These are phyloP conservation scores for Trilocha varians DNA, from an alignment of 2,888 invertebrate species.

Conservation along the genomic window DNA sequence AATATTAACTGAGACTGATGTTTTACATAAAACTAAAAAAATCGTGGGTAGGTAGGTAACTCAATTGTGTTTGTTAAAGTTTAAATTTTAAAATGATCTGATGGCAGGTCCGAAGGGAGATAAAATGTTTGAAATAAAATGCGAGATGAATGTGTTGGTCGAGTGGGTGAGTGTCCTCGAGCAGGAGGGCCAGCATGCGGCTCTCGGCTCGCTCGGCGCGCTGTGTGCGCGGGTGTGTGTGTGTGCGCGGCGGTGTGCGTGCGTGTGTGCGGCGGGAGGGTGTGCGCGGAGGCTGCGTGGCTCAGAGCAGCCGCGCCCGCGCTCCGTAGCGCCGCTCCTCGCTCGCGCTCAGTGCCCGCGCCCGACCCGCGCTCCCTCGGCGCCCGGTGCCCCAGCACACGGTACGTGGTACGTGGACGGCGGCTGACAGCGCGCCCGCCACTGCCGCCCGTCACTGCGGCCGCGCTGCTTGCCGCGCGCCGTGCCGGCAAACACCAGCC, in stretches of 20 bases:
- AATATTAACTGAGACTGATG: too few species aligned
- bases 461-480: slow-evolving; percentile 44
- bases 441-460: slow-evolving; percentile 45
- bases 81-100: too few species aligned
- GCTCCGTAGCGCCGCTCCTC: slow-evolving; percentile 72
- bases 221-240: slow-evolving; percentile 43
- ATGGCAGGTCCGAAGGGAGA: too few species aligned
- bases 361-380: slow-evolving; percentile 43
- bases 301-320: slow-evolving; percentile 82
- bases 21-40: too few species aligned
- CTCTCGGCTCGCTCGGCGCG: slow-evolving; percentile 64
- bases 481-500: slow-evolving; percentile 45
- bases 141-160: too few species aligned
- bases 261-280: slow-evolving; percentile 74
- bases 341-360: slow-evolving; percentile 62
- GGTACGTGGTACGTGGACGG: slow-evolving; percentile 67
- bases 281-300: slow-evolving; percentile 76
- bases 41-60: too few species aligned
- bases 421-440: slow-evolving; percentile 67
- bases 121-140: too few species aligned
- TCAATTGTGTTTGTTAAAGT: too few species aligned
- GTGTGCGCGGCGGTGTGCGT: slow-evolving; percentile 59
- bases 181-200: slow-evolving; percentile 64
- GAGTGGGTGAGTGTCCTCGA: slow-evolving; percentile 54
- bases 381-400: slow-evolving; percentile 68